Percentiles rank a stretch among this genome's conserved stretches.
phyloP scores from a whole-genome alignment of 2,888 invertebrate species.

The Tiliacea citrago region DNA sequence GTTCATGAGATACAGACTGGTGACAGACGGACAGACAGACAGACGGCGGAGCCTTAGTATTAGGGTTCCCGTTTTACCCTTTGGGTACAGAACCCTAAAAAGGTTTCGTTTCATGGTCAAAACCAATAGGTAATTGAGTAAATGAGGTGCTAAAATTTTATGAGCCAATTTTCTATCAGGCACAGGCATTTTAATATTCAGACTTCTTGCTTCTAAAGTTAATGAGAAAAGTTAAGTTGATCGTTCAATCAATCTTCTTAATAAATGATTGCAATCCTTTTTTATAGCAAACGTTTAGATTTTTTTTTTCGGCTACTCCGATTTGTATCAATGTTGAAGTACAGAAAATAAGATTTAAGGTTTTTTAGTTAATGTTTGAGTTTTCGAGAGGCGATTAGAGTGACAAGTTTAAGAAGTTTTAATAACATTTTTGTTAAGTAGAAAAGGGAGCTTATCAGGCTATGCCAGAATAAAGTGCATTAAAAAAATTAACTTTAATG shows the following conservation, averaged over 20 bases:
- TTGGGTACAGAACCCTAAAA: too few relatives aligned
- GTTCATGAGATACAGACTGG: too few relatives aligned
- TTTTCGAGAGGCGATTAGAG: constrained; percentile 67
- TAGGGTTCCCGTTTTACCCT: too few relatives aligned
- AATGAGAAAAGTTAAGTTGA: constrained; percentile 70
- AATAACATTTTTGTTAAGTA: constrained; percentile 40
- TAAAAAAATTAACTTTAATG: constrained; percentile 13
- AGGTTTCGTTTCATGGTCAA: constrained; percentile 12
- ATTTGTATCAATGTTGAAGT: constrained; percentile 66
- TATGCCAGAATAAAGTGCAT: neutral
- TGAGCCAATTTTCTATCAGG: constrained; percentile 42
- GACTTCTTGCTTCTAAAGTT: constrained; percentile 43
- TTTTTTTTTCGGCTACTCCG: constrained; percentile 58
- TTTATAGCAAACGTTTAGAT: constrained; percentile 56
- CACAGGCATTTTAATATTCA: constrained; percentile 47
- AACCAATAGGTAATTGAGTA: constrained; percentile 25
- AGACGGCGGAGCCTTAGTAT: too few relatives aligned
- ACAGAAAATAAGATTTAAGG: constrained; percentile 69
- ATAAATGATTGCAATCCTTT: constrained; percentile 70
- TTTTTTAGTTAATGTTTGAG: constrained; percentile 68
- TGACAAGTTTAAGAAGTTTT: constrained; percentile 69
- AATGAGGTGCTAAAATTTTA: constrained; percentile 58
- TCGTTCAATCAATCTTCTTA: constrained; percentile 67
- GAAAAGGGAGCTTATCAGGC: neutral
- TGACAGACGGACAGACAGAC: too few relatives aligned